Evolutionary conservation across 2,888 invertebrate genomes (phyloP), one percentile per base, ranked within the genome.

Genomic region (Hirudinaria manillensis): DNA sequence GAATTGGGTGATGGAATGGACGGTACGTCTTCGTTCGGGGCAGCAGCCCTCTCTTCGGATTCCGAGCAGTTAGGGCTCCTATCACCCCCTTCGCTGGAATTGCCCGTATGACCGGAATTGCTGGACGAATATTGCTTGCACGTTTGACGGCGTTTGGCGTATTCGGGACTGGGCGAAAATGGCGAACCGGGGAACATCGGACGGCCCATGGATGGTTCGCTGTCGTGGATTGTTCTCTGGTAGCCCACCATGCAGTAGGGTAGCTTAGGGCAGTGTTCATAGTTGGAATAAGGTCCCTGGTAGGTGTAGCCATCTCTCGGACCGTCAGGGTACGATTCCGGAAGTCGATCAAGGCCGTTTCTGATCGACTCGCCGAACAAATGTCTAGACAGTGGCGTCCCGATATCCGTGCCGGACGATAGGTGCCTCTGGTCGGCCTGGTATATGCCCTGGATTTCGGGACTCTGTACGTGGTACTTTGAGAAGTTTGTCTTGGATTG

Each of bases 1-100:
- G 38, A 70, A 4, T n/a, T 27, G 7, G 73, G 38, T 4, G 61
- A 32, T 1, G 73, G 36, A 29, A 56, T 73, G 73, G 65, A 65
- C n/a, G 19, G 32, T n/a, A 53, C 56, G 36, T 72, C 45, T 24
- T 53, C 56, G 21, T 56, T 24, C 10, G 24, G 29, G 24, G 24
- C 29, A 53, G 53, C 53, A 45, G 10, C 45, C 45, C 45, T 2
- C 45, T 45, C 45, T 13, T 61, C 61, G 6, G 24, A 24, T 61
- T 61, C 61, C 7, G 61, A 61, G 29, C 7, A 7, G 19, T 61
- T 24, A 29, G 24, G 24, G 3, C 21, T 21, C 24, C 29, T 61
- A 29, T 7, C 61, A 29, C 61, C 21, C 13, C 24, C 24, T 16
- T 61, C 61, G 24, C 61, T 61, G 61, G 13, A 16, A 21, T n/a